A percentile compares a stretch with the other conserved stretches of the same genome.
Evolutionary conservation across 2,113 vertebrate species (phyloP).

Genomic region (Gallinago jamesoni): DNA sequence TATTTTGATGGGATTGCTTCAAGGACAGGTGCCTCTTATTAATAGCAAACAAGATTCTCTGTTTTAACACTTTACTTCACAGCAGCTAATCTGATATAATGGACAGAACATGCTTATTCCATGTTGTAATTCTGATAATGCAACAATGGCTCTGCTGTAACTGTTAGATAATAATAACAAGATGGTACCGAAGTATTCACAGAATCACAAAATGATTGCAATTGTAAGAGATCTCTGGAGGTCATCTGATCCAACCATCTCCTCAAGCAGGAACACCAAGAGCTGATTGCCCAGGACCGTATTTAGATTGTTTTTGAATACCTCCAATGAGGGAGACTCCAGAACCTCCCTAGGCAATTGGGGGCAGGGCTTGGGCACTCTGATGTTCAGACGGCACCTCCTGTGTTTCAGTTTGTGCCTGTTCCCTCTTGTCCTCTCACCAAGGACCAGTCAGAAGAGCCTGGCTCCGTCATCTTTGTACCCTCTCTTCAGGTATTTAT

Average conservation of each 20-base stretch:
- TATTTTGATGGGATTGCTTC: background rate
- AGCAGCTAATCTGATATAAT: background rate
- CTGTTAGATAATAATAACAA: background rate
- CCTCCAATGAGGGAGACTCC: background rate
- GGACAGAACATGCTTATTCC: background rate
- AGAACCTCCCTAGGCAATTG: background rate
- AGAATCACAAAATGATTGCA: background rate
- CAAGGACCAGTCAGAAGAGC: background rate
- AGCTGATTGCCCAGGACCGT: accelerated
- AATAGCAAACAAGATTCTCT: background rate
- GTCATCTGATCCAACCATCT: background rate
- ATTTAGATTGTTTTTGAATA: background rate
- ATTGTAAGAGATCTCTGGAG: background rate
- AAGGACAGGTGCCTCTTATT: background rate
- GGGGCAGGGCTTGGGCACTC: background rate
- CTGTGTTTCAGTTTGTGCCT: background rate
- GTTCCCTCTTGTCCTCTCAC: background rate
- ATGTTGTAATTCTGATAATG: background rate
- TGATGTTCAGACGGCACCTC: background rate
- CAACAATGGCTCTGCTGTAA: background rate
- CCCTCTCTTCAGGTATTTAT: background rate
- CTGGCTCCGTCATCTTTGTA: background rate
- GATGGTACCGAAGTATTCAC: background rate
- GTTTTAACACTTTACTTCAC: background rate
- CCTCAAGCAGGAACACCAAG: background rate